Evolutionary conservation across 2,113 vertebrate genomes (phyloP), one percentile per base, ranked within the genome.

Genomic region (Daubentonia madagascariensis): DNA sequence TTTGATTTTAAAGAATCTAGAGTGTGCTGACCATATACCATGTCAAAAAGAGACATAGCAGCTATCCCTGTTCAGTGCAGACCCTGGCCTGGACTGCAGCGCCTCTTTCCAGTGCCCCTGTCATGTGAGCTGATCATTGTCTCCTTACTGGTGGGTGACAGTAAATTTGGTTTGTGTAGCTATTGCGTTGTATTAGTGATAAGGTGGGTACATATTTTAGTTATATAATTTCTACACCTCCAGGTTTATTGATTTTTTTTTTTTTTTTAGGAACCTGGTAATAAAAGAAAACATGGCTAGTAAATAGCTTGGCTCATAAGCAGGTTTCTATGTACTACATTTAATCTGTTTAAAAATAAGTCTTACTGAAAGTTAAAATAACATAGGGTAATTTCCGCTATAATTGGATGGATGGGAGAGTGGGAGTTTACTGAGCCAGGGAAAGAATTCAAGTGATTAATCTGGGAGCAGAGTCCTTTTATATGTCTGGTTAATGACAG

Each of bases 351-450:
- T 83, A 52, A 78, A 65, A 95, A 67, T 52, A 89, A 65, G 20
- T 80, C 45, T 91, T 63, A 57, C 13, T 95, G 81, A 73, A 78
- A 89, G 67, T 79, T 97, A 88, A 94, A 83, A 81, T 87, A 97
- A 94, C 85, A 94, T 14, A 25, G 40, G 52, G 22, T n/a, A 89
- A 73, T 96, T 97, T 97, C 65, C 37, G 48, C 72, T 91, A 22
- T 96, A 68, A 70, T 70, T 94, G 89, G 23, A 81, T 97, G 1
- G 2, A 23, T 91, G 54, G 54, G 73, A 94, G 52, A 78, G 54
- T 70, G 16, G 91, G 16, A 22, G 40, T 54, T 96, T 76, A 57
- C 37, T 84, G 92, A 93, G 50, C 50, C 52, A 75, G 85, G 43
- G 52, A 89, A 96, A 80, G 72, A 97, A 94, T 61, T 87, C 59